Evolutionary conservation across 2,888 invertebrate genomes (phyloP).

Genomic region (Drosophila aldrichi): DNA sequence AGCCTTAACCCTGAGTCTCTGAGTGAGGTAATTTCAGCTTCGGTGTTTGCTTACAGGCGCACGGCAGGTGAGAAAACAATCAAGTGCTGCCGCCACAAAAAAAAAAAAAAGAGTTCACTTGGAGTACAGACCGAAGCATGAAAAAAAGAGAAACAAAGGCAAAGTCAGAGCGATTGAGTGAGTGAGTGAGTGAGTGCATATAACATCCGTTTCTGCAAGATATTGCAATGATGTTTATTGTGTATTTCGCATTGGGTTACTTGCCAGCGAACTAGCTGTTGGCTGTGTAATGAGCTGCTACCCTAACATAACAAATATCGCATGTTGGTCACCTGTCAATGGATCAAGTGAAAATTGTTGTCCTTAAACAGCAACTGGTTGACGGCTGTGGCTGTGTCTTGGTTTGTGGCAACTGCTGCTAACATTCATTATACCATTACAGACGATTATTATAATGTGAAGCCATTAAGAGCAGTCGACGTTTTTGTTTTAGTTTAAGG

Average conservation of each 20-base stretch:
- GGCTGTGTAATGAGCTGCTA: constrained; percentile 37
- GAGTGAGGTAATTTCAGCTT: constrained; percentile 19
- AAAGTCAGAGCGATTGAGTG: constrained; percentile 1
- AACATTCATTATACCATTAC: constrained; percentile 63
- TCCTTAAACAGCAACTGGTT: constrained; percentile 75
- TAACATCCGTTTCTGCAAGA: constrained; percentile 64
- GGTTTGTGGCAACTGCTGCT: constrained; percentile 59
- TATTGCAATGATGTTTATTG: constrained; percentile 43
- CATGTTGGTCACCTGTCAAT: constrained; percentile 70
- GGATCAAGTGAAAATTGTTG: constrained; percentile 75
- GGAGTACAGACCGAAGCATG: neutral
- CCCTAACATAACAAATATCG: constrained; percentile 33
- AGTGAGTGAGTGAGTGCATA: constrained; percentile 7
- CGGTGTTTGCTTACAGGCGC: neutral
- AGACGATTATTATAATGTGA: constrained; percentile 73
- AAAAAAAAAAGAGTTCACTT: constrained; percentile 40
- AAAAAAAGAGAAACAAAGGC: neutral
- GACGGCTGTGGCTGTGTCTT: constrained; percentile 24
- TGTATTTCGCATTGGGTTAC: constrained; percentile 57
- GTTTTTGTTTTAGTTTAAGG: constrained; percentile 17
- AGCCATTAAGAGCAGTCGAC: constrained; percentile 62
- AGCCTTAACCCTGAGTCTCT: neutral
- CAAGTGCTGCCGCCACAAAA: constrained; percentile 30
- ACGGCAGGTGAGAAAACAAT: constrained; percentile 54
- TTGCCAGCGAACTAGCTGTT: constrained; percentile 39